These are phyloP conservation scores for Drosophila sp. DNA, from an alignment of 1,140 invertebrate genomes.

Conservation along the genomic window DNA sequence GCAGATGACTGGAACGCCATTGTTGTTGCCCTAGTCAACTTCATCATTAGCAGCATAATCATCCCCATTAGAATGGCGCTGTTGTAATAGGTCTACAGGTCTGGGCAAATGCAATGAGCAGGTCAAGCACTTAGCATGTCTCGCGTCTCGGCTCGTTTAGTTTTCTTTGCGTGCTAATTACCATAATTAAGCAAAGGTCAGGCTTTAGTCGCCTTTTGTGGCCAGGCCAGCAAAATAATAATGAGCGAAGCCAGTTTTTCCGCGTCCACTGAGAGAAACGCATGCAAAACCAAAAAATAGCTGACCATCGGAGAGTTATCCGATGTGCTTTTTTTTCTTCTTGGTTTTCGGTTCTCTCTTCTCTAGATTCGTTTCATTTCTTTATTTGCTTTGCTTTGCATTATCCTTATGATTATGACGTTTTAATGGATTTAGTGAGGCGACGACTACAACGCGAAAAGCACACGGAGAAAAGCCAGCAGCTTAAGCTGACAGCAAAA, in stretches of 20 bases:
- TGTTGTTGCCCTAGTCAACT: conserved; percentile 55
- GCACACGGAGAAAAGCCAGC: conserved; percentile 11
- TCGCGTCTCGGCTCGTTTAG: conserved; percentile 55
- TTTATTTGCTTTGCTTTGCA: conserved; percentile 42
- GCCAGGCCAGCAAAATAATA: conserved; percentile 72
- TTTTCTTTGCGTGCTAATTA: conserved; percentile 76
- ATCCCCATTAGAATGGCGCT: conserved; percentile 19
- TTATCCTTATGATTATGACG: conserved; percentile 78
- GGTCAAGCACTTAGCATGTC: conserved; percentile 37
- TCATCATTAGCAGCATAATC: conserved; percentile 50
- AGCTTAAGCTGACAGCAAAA: conserved; percentile 38
- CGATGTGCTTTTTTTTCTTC: background rate
- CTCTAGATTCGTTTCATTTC: background rate
- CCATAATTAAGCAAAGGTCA: conserved; percentile 83
- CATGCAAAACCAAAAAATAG: conserved; percentile 47
- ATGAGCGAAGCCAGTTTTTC: conserved; percentile 47
- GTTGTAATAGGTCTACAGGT: conserved; percentile 11
- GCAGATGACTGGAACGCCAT: conserved; percentile 3
- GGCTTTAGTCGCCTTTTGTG: conserved; percentile 81
- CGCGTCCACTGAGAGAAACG: background rate
- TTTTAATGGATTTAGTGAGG: conserved; percentile 79
- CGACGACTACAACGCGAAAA: conserved; percentile 36
- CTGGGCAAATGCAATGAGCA: conserved; percentile 16
- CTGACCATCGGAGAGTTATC: conserved; percentile 66
- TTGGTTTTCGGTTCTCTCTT: conserved; percentile 11